These are phyloP conservation scores for Glyptemys insculpta DNA, from an alignment of 2,797 vertebrate species.

Conservation along the genomic window DNA sequence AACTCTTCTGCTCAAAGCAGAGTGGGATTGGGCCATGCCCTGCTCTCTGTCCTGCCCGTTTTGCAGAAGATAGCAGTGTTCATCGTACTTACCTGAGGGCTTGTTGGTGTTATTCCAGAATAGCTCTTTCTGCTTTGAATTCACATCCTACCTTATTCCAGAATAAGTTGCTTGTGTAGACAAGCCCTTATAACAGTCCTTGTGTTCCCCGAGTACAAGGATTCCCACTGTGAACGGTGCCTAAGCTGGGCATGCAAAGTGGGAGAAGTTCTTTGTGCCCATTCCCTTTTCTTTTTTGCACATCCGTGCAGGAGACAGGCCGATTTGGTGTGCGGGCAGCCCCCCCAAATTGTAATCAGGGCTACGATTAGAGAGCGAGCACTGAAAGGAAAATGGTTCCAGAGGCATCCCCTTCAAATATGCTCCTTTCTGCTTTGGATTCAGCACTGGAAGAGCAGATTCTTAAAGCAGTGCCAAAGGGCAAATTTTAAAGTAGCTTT, in stretches of 20 bases:
- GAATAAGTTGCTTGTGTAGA: not conserved
- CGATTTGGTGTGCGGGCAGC: not conserved
- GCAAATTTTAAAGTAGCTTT: constrained; percentile 78
- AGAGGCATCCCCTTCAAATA: constrained; percentile 40
- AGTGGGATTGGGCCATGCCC: not conserved
- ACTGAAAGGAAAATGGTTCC: not conserved
- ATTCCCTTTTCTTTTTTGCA: not conserved
- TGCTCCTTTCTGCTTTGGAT: not conserved
- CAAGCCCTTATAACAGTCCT: not conserved
- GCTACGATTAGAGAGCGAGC: not conserved
- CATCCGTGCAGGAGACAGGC: accelerated
- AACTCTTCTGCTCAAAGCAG: not conserved
- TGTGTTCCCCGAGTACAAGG: not conserved
- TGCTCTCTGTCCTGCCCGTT: not conserved
- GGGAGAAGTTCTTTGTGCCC: not conserved
- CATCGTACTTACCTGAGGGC: not conserved
- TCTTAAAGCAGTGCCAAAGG: constrained; percentile 74
- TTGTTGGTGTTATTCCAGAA: accelerated
- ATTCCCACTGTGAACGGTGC: accelerated
- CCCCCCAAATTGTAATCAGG: not conserved
- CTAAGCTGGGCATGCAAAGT: not conserved
- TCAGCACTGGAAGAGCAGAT: constrained; percentile 26
- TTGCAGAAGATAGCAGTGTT: not conserved
- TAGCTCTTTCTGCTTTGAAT: accelerated
- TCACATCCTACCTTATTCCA: not conserved